Evolutionary conservation across 2,797 vertebrate species (phyloP), one percentile per base, ranked within the genome.

Genomic region (Dendrocincla tyrannina): DNA sequence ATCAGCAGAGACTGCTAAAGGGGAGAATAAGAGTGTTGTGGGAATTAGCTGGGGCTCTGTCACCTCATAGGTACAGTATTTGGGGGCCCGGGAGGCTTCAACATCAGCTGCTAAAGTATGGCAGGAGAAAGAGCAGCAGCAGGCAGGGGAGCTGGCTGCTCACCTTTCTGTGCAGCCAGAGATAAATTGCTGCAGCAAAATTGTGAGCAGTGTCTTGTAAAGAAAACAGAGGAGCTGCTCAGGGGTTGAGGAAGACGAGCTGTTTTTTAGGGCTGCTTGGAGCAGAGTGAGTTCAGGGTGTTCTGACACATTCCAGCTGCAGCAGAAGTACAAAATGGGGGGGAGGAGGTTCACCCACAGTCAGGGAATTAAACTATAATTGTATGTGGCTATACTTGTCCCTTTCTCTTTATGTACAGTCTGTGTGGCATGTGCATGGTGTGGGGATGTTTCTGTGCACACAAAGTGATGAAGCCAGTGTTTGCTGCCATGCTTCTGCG

Each of bases 181-280:
- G 92, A 95, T 89, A 93, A 93, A 92, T 95, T 80, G 80, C 93
- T 96, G 96, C 93, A 96, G 89, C 93, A 93, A 88, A 88, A 83
- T 15, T 83, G 72, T 4, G 37, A 91, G 86, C 79, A 91, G 66
- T 41, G 53, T 87, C 85, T 69, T 89, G 79, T 73, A 89, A 92
- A 93, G 87, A 53, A 80, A 92, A 75, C 10, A 4, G 80, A 96
- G 56, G 68, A 83, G 52, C 77, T 88, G 70, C 55, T 67, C 55
- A 59, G 50, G 62, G 52, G 19, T 53, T 67, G 91, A 80, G 70
- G 30, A 50, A 79, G 62, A 58, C 0, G 7, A 84, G 41, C n/a
- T 63, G 30, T 0, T 73, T 87, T 91, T 46, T 6, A 89, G 78
- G 55, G 10, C 23, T 93, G 16, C 42, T 27, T 62, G 81, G 35